Conservation (phyloP, 2,888 invertebrate species). For the Drosophila siamana region DNA sequence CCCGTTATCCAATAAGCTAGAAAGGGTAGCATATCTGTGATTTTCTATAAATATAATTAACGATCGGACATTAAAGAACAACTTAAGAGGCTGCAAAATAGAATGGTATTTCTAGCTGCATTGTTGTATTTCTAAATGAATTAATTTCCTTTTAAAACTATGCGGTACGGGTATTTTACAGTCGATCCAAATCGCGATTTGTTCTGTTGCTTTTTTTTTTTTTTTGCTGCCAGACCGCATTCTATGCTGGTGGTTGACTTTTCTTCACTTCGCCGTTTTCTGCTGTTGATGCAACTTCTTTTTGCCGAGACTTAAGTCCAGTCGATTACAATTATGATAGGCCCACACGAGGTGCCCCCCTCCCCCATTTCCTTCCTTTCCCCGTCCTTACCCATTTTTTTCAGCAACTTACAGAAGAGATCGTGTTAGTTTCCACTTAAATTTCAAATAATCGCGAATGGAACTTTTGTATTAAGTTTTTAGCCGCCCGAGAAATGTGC, state of each 20-base stretch:
- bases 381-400: constrained; percentile 18
- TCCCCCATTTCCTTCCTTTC: neutral
- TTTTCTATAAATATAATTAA: neutral
- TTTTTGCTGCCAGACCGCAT: constrained; percentile 71
- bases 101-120: too few species aligned
- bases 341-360: constrained; percentile 42
- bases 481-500: constrained; percentile 1
- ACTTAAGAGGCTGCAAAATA: neutral
- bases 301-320: constrained; percentile 36
- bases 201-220: constrained; percentile 29
- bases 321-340: constrained; percentile 61
- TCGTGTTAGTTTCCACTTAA: neutral
- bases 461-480: neutral
- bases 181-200: neutral
- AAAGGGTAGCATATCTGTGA: neutral
- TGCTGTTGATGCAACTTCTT: constrained; percentile 75
- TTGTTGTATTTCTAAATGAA: too few species aligned
- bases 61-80: neutral
- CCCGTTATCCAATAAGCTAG: neutral
- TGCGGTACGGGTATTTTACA: neutral
- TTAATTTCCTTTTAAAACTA: too few species aligned
- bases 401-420: too few species aligned
- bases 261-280: constrained; percentile 68
- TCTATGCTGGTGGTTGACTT: constrained; percentile 84
- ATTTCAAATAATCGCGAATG: neutral